Percentiles rank a stretch among this genome's conserved stretches.
Evolutionary conservation across 2,113 vertebrate species (phyloP).

Genomic region (Pardalotus punctatus): DNA sequence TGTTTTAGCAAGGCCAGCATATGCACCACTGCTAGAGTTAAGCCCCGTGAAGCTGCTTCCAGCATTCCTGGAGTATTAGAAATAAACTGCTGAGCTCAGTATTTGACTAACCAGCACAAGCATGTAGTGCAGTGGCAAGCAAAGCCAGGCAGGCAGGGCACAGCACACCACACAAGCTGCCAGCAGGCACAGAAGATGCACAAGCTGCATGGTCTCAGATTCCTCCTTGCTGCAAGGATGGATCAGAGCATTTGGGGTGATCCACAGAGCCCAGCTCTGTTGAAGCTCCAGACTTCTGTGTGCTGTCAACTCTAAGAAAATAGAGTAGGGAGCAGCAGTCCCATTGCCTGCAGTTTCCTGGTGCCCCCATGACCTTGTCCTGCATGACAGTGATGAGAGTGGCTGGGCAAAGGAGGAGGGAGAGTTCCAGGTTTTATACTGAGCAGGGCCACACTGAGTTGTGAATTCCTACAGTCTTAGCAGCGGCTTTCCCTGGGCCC

Average conservation of each 20-base stretch:
- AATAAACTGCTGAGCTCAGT: background rate
- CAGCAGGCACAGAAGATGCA: background rate
- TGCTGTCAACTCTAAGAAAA: background rate
- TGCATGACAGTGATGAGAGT: background rate
- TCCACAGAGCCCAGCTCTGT: background rate
- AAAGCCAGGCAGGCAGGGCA: background rate
- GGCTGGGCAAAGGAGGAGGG: background rate
- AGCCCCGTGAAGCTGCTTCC: background rate
- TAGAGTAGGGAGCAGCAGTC: background rate
- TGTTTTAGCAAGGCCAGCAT: background rate
- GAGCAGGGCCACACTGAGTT: background rate
- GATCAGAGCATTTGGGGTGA: background rate
- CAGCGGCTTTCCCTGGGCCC: background rate
- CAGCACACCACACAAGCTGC: background rate
- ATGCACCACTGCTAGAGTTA: background rate
- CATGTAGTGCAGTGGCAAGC: background rate
- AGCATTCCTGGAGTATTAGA: background rate
- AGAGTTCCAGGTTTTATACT: background rate
- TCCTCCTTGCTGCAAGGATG: background rate
- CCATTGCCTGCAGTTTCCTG: background rate
- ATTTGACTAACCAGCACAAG: background rate
- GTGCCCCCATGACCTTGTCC: background rate
- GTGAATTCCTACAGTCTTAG: background rate
- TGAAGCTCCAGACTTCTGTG: background rate
- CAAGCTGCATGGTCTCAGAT: rapidly evolving